phyloP scores from a whole-genome alignment of 2,797 vertebrate genomes.

The Dipus sagitta region DNA sequence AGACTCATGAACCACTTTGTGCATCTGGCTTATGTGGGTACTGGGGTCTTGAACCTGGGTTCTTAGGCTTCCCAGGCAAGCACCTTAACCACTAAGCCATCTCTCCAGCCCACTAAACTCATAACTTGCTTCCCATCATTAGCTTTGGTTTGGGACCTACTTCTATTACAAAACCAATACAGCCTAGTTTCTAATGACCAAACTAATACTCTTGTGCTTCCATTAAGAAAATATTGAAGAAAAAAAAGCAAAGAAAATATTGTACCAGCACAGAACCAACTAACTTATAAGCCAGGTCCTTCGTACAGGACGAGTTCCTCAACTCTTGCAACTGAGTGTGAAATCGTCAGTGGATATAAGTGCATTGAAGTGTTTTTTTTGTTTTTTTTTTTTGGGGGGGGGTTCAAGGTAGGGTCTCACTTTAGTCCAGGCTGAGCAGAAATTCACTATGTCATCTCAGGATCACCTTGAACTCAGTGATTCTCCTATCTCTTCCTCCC shows the following conservation, averaged over 20 bases:
- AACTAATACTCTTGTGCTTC: constrained; percentile 34
- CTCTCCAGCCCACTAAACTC: too few species aligned
- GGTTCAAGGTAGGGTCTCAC: too few species aligned
- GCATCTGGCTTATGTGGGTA: background rate
- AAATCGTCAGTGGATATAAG: constrained; percentile 14
- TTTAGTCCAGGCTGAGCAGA: too few species aligned
- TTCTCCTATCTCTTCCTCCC: too few species aligned
- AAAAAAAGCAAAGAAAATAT: background rate
- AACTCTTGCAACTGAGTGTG: background rate
- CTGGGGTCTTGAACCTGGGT: background rate
- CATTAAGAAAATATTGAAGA: background rate
- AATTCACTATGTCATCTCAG: too few species aligned
- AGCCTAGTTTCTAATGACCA: constrained; percentile 45
- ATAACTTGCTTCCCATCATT: background rate
- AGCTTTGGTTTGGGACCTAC: constrained; percentile 53
- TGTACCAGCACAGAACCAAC: background rate
- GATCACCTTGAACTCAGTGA: too few species aligned
- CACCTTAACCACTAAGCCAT: background rate
- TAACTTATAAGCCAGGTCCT: constrained; percentile 19
- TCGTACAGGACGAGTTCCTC: background rate
- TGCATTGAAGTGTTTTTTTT: background rate
- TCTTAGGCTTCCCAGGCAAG: background rate
- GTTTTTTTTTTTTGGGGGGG: too few species aligned
- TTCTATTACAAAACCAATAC: constrained; percentile 5
- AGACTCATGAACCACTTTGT: background rate